Base-by-base conservation (phyloP, 1,140 invertebrate species). In the Drosophila carrolli region DNA sequence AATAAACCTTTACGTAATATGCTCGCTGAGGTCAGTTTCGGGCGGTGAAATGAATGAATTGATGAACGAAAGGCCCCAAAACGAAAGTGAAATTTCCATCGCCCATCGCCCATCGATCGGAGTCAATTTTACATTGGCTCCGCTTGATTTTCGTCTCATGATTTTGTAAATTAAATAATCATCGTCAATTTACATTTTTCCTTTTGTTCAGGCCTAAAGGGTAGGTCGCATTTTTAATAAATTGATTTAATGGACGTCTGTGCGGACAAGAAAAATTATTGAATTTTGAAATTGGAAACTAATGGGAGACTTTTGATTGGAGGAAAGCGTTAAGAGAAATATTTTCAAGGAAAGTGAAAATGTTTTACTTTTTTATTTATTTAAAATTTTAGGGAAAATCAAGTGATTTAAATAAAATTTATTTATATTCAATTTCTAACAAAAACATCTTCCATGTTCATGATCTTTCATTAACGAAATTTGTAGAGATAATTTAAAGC, bases 71-170 rank as follows among this genome's bases (percentile, higher is more conserved):
- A 84, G 46, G 60, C 27, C 38, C 71, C 35, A 35, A 50, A 75
- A 82, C 58, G 74, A 85, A 85, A 85, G 82, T 86, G 82, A 85
- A 85, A 85, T 88, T 88, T 82, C 44, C 68, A 71, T 75, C 63
- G 29, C 59, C 44, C 67, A 66, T 75, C 59, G 29, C 59, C 72
- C 66, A 75, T 37, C 68, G 83, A 84, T 84, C 75, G 60, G 51
- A 79, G 54, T 68, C 58, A 62, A 55, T 60, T 65, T 78, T 79
- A 63, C 60, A 60, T 70, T 75, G 54, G 61, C 65, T 58, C n/a
- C 70, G 68, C 59, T 67, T 71, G 67, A 54, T 76, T 75, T 75
- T 40, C 61, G 38, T 53, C 50, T 54, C 44, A 35, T 71, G 65
- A 58, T 71, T 58, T 71, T 11, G 35, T 27, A 58, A 72, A 72